phyloP scores from a whole-genome alignment of 2,888 invertebrate species.

The Pachymerium ferrugineum region DNA sequence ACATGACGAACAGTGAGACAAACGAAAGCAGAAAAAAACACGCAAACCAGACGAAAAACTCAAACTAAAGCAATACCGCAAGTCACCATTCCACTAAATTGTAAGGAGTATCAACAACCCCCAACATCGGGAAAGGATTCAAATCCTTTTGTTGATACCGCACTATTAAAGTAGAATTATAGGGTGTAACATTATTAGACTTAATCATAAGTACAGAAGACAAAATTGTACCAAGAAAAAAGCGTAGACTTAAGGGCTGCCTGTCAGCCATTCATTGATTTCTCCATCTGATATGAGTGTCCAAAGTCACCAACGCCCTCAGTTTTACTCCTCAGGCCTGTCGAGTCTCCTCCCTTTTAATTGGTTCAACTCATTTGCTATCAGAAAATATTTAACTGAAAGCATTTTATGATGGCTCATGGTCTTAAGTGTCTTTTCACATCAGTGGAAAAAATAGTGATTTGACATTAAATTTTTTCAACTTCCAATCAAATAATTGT shows the following conservation, averaged over 20 bases:
- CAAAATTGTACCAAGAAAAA: neutral
- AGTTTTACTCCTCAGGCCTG: conserved; percentile 4
- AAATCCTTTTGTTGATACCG: neutral
- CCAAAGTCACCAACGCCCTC: conserved; percentile 12
- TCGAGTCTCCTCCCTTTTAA: conserved; percentile 1
- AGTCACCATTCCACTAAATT: too few species aligned
- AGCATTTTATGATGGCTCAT: conserved; percentile 6
- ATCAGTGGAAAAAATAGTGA: neutral
- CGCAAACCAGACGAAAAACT: too few species aligned
- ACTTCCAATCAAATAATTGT: too few species aligned
- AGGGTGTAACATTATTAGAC: conserved; percentile 11
- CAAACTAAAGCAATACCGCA: too few species aligned
- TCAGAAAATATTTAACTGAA: conserved; percentile 5
- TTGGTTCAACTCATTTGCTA: neutral
- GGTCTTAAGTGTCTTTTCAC: neutral
- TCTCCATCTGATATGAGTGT: conserved; percentile 10
- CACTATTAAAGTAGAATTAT: neutral
- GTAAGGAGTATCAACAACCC: too few species aligned
- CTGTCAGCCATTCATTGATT: conserved; percentile 18
- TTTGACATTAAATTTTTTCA: too few species aligned
- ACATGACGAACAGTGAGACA: too few species aligned
- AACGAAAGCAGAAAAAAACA: too few species aligned
- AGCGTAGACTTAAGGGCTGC: neutral
- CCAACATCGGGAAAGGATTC: too few species aligned
- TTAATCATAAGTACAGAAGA: conserved; percentile 2